A percentile compares a stretch with the other conserved stretches of the same genome.
These are phyloP conservation scores for Dusona sp. DNA, from an alignment of 2,888 invertebrate genomes.

Conservation along the genomic window DNA sequence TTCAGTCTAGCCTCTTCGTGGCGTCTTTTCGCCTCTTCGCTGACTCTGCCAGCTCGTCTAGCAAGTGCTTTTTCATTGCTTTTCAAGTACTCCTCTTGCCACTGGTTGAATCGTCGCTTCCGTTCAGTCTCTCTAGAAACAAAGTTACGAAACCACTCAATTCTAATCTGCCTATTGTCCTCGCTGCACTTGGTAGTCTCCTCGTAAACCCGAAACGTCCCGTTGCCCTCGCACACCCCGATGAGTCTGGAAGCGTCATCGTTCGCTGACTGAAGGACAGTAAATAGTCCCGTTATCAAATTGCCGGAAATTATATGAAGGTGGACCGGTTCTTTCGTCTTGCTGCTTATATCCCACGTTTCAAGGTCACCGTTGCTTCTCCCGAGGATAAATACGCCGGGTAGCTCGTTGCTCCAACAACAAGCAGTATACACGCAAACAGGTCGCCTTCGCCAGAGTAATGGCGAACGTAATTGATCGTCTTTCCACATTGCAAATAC, in stretches of 20 bases:
- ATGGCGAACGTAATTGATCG: conserved; percentile 86
- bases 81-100: conserved; percentile 77
- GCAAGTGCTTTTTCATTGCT: conserved; percentile 72
- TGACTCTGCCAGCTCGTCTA: conserved; percentile 72
- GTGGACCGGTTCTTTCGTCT: conserved; percentile 89
- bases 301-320: conserved; percentile 88
- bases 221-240: conserved; percentile 89
- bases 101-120: conserved; percentile 76
- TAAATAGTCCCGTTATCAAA: conserved; percentile 72
- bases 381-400: conserved; percentile 89
- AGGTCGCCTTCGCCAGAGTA: conserved; percentile 88
- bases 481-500: conserved; percentile 91
- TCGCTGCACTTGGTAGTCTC: conserved; percentile 85
- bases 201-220: conserved; percentile 88
- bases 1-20: conserved; percentile 84
- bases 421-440: conserved; percentile 87
- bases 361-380: conserved; percentile 91
- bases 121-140: conserved; percentile 75
- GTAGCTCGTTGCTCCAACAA: conserved; percentile 90
- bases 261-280: conserved; percentile 26
- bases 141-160: conserved; percentile 80
- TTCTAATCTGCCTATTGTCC: conserved; percentile 69
- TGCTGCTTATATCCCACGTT: conserved; percentile 91
- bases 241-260: conserved; percentile 82
- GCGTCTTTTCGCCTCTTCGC: conserved; percentile 85